Base-by-base conservation (phyloP, 2,113 vertebrate species). In the Calonectris borealis region DNA sequence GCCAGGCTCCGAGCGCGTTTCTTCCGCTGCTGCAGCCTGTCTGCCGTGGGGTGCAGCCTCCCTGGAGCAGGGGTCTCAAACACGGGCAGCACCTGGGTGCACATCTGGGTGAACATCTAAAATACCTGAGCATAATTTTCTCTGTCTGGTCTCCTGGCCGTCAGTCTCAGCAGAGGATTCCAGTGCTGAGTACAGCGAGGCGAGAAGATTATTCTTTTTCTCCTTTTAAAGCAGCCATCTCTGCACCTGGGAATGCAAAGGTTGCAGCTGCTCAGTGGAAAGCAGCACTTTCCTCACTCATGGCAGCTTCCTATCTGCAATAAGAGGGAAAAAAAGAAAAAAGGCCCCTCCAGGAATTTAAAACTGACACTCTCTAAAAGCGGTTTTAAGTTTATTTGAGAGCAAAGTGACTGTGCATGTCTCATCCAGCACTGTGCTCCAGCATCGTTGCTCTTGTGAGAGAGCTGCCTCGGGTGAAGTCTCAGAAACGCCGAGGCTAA, bases 1-100 rank as follows among this genome's bases (percentile, higher is more conserved):
- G 75, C 62, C 6, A 1, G 27, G 69, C 40, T 77, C 61, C 2
- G 2, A 27, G 16, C 2, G 0, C 4, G 0, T 19, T n/a, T 27
- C 36, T 25, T 10, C 52, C 46, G 44, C 32, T 13, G 26, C 42
- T 0, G 1, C 27, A 36, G 65, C 32, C 34, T 14, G 12, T 4
- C n/a, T 80, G 48, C 48, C 19, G 2, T 4, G 2, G 32, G 57
- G 34, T n/a, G 7, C 65, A 22, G 19, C 31, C 55, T 32, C 49
- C 69, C 73, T 9, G 1, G 3, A 69, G 49, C 68, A 71, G 55
- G 24, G 29, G 4, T 36, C 55, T 77, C 4, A 0, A 68, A 27
- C 10, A 27, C 2, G 1, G 36, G 24, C 24, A 73, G n/a, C 26
- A 62, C n/a, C 16, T 13, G 51, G 54, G 46, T 31, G 54, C 75